Percentiles rank a stretch among this genome's conserved stretches.
Evolutionary conservation across 2,888 invertebrate species (phyloP).

Genomic region (Megaustenia siamemsis): DNA sequence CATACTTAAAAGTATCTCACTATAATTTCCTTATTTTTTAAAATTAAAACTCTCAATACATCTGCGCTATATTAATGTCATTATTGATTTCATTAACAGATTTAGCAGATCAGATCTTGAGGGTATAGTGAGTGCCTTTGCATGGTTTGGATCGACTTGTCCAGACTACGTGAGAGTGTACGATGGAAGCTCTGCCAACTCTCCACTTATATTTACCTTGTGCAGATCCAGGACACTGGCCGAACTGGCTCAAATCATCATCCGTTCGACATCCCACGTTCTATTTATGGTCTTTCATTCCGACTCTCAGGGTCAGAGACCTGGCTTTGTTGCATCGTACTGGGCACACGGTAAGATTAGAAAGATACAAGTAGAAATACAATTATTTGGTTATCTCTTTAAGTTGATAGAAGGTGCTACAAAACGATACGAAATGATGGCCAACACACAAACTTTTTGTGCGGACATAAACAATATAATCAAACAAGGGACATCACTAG

Average conservation of each 20-base stretch:
- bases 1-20: too few relatives aligned
- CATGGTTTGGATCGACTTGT: background rate
- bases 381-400: too few relatives aligned
- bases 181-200: conserved; percentile 70
- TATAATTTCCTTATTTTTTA: too few relatives aligned
- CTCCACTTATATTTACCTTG: conserved; percentile 70
- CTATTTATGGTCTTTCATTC: background rate
- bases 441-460: too few relatives aligned
- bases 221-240: conserved; percentile 76
- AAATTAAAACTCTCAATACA: too few relatives aligned
- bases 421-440: too few relatives aligned
- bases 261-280: background rate
- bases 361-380: too few relatives aligned
- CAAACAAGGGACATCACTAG: too few relatives aligned
- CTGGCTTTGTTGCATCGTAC: background rate
- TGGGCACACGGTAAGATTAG: conserved; percentile 4
- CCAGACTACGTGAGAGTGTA: conserved; percentile 74
- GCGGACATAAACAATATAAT: too few relatives aligned
- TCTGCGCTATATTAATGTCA: too few relatives aligned
- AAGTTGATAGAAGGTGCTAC: too few relatives aligned
- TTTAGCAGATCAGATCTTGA: conserved; percentile 15
- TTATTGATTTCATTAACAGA: background rate
- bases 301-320: background rate
- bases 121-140: background rate
- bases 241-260: conserved; percentile 73